Base-by-base conservation (phyloP, 2,797 vertebrate genomes). In the Synaphobranchus kaupii region DNA sequence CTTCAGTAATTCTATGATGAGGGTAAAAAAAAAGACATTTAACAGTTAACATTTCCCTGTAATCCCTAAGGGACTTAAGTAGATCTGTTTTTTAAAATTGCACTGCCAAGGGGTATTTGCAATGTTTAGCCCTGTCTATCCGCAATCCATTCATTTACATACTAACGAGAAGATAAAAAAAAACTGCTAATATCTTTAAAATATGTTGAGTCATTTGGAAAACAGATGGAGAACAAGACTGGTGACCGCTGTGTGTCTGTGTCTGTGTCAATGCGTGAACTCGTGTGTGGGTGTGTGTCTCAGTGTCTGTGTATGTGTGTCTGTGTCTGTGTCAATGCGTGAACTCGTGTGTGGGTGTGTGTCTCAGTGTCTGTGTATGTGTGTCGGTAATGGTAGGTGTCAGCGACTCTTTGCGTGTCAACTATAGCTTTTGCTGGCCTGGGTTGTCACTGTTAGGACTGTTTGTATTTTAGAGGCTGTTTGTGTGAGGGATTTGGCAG, bases 401-500 rank as follows among this genome's bases (percentile, higher is more conserved):
- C 25, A 28, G 63, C 2, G 63, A 25, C 25, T 71, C 68, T 71
- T 71, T 34, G 63, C 28, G 25, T 12, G 63, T 68, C 63, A 28
- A 8, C 63, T 39, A 17, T 39, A 76, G 39, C 17, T 44, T 44
- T 39, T 22, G 17, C 73, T 47, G 73, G 39, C 73, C 73, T 25
- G 34, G 34, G 34, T 47, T 47, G 34, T 44, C 73, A 47, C 73
- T 22, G 71, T 76, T 76, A 39, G 34, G 15, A 12, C n/a, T 76
- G 17, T 44, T 47, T 78, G 73, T 25, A 28, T 76, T 39, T 76
- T 39, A 20, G 71, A 76, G 71, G 73, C 73, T 20, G 73, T 44
- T 22, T 48, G 48, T 90, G 84, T 82, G 44, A 84, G 86, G 87
- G 86, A 89, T 90, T 87, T 90, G 87, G 88, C 89, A 91, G 85